Conservation (phyloP, 2,888 invertebrate species). For the Sclerodermus sp. region DNA sequence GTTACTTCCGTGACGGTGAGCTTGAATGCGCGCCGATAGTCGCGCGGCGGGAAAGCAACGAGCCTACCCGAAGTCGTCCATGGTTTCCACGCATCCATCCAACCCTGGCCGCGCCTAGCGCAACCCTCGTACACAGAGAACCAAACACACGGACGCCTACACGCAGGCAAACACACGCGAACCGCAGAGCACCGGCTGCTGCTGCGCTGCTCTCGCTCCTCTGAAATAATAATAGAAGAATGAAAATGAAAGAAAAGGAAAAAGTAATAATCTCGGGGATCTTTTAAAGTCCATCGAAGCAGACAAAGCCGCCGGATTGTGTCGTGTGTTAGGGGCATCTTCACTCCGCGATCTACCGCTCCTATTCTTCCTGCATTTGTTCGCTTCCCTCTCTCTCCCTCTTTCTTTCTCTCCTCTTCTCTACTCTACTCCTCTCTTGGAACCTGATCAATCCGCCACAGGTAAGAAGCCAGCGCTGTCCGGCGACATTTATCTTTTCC, state of each 20-base stretch:
- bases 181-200: slow-evolving; percentile 3
- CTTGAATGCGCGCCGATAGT: slow-evolving; percentile 57
- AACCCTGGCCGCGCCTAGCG: slow-evolving; percentile 38
- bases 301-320: slow-evolving; percentile 56
- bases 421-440: neutral
- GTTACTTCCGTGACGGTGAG: slow-evolving; percentile 58
- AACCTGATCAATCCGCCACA: too few species aligned
- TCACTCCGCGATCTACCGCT: slow-evolving; percentile 19
- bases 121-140: slow-evolving; percentile 20
- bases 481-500: slow-evolving; percentile 18
- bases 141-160: slow-evolving; percentile 3
- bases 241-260: slow-evolving; percentile 50
- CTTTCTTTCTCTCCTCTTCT: neutral
- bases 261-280: slow-evolving; percentile 59
- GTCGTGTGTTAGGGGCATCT: slow-evolving; percentile 49
- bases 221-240: slow-evolving; percentile 53
- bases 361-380: slow-evolving; percentile 12
- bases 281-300: slow-evolving; percentile 59
- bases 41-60: slow-evolving; percentile 55
- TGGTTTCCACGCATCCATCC: slow-evolving; percentile 50
- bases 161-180: slow-evolving; percentile 1
- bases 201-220: slow-evolving; percentile 26
- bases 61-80: slow-evolving; percentile 56
- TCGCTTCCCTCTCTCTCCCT: neutral
- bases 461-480: too few species aligned